These are phyloP conservation scores for Syrrhaptes paradoxus DNA, from an alignment of 2,113 vertebrate genomes.

Conservation along the genomic window DNA sequence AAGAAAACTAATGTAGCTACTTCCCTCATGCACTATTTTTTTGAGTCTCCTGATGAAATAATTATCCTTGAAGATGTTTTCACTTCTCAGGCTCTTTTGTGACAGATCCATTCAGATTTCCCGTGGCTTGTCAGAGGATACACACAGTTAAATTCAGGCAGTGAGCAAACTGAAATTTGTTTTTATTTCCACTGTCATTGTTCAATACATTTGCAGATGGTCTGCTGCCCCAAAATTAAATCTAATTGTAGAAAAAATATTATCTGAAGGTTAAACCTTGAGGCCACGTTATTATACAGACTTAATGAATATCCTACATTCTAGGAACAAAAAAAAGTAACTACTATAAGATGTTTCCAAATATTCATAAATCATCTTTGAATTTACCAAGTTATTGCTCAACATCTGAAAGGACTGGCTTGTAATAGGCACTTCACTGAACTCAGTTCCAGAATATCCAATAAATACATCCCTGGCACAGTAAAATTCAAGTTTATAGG, in stretches of 20 bases:
- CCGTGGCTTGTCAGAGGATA: not conserved
- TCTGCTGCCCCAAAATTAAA: not conserved
- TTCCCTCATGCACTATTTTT: not conserved
- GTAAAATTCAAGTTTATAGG: not conserved
- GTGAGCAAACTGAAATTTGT: not conserved
- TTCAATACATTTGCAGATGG: not conserved
- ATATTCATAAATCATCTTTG: not conserved
- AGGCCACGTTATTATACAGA: not conserved
- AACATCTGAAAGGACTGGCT: not conserved
- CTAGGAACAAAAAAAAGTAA: not conserved
- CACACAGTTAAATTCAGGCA: not conserved
- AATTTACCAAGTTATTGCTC: not conserved
- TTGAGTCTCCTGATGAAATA: not conserved
- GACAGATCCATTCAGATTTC: not conserved
- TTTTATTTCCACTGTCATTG: not conserved
- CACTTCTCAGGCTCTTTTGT: not conserved
- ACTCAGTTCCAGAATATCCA: not conserved
- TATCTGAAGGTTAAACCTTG: not conserved
- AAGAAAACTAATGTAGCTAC: not conserved
- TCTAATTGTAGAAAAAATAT: not conserved
- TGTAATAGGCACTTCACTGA: not conserved
- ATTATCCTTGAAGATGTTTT: not conserved
- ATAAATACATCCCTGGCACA: not conserved
- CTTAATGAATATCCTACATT: not conserved
- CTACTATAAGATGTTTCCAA: not conserved